Conservation (phyloP, 2,888 invertebrate genomes). For the Dichetophora obliterata region DNA sequence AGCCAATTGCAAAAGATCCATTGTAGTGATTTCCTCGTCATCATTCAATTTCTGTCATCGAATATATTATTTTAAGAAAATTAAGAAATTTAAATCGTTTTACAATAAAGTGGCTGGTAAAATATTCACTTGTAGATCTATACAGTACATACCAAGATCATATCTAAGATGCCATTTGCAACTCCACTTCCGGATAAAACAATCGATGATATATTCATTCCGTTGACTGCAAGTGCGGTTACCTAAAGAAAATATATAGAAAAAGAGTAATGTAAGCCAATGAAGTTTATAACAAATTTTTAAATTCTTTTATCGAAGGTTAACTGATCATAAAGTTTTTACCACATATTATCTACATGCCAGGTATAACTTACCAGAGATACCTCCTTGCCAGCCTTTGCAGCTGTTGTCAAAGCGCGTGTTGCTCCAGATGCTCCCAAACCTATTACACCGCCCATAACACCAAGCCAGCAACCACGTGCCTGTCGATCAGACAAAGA, state of each 20-base stretch:
- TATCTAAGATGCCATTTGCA: constrained; percentile 59
- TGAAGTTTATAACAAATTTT: too few species aligned
- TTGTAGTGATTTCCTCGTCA: constrained; percentile 56
- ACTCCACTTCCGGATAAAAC: constrained; percentile 62
- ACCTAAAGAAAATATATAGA: constrained; percentile 47
- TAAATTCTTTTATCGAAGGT: neutral
- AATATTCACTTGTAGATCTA: neutral
- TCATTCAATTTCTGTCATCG: constrained; percentile 57
- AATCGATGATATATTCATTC: constrained; percentile 64
- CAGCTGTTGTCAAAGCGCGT: constrained; percentile 53
- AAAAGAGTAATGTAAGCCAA: neutral
- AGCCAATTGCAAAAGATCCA: constrained; percentile 61
- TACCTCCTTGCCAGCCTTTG: constrained; percentile 58
- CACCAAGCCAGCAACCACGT: constrained; percentile 59
- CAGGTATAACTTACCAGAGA: constrained; percentile 54
- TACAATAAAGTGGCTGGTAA: too few species aligned
- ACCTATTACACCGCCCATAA: constrained; percentile 56
- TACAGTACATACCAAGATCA: constrained; percentile 58
- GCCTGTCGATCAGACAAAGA: constrained; percentile 57
- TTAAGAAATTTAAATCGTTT: neutral
- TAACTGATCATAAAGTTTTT: neutral
- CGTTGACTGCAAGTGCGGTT: constrained; percentile 58
- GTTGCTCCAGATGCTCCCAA: constrained; percentile 61
- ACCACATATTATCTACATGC: neutral
- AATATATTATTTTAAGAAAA: constrained; percentile 16